A percentile compares a stretch with the other conserved stretches of the same genome.
Conservation (phyloP, 2,797 vertebrate species). For the Oryzias sinensis region DNA sequence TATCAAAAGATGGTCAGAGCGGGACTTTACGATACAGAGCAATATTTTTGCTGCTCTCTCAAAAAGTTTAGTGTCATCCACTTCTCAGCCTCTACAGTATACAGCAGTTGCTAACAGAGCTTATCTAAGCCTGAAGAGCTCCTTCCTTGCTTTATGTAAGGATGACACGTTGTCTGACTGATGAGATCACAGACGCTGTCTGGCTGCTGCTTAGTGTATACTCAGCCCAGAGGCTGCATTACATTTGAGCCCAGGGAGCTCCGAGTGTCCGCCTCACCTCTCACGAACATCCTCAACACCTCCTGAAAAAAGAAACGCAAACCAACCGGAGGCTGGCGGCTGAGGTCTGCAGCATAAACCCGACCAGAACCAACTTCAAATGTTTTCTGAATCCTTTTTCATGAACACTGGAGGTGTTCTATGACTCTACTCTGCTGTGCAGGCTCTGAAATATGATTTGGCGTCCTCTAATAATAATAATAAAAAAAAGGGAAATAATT, state of each 20-base stretch:
- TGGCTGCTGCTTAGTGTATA: slow-evolving; percentile 27
- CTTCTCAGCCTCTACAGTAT: slow-evolving; percentile 9
- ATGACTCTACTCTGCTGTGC: slow-evolving; percentile 19
- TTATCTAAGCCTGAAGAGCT: neutral
- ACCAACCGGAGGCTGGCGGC: slow-evolving; percentile 9
- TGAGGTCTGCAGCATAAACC: slow-evolving; percentile 6
- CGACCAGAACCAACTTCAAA: slow-evolving; percentile 1
- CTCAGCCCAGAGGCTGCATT: slow-evolving; percentile 27
- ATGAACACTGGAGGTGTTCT: slow-evolving; percentile 9
- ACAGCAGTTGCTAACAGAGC: slow-evolving; percentile 30
- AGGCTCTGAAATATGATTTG: slow-evolving; percentile 26
- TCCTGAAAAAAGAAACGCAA: slow-evolving; percentile 42
- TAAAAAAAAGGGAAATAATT: slow-evolving; percentile 26
- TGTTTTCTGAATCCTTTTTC: slow-evolving; percentile 14
- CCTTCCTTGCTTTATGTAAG: slow-evolving; percentile 45
- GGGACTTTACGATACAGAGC: too few species aligned
- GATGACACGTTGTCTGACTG: slow-evolving; percentile 38
- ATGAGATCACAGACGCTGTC: slow-evolving; percentile 40
- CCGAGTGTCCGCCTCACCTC: slow-evolving; percentile 29
- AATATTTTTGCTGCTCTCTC: too few species aligned
- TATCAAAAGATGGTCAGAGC: too few species aligned
- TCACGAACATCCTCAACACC: slow-evolving; percentile 32
- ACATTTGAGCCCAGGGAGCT: slow-evolving; percentile 24
- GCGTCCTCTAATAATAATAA: slow-evolving; percentile 37
- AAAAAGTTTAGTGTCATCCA: slow-evolving; percentile 12